These are phyloP conservation scores for Marmota flaviventris DNA, from an alignment of 2,113 vertebrate genomes.

Conservation along the genomic window DNA sequence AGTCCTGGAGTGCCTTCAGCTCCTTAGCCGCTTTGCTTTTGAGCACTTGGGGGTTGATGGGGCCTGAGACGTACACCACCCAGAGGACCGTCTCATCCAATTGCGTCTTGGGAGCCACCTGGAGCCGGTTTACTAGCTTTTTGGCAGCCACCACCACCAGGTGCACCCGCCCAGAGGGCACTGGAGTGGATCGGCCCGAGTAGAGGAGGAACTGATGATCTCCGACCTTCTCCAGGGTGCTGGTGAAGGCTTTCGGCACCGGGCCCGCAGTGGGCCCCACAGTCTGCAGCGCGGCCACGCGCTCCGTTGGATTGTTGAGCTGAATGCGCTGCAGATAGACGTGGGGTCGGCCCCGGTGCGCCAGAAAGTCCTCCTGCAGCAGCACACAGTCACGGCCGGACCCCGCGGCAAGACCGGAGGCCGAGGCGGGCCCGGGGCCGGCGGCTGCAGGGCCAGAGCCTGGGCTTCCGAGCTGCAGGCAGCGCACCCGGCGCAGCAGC, in stretches of 20 bases:
- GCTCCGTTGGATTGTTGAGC: slow-evolving; percentile 93
- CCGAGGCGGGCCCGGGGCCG: slow-evolving; percentile 77
- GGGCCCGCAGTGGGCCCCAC: slow-evolving; percentile 78
- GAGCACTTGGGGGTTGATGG: slow-evolving; percentile 82
- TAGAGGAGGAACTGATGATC: slow-evolving; percentile 93
- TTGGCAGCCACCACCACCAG: slow-evolving; percentile 94
- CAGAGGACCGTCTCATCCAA: slow-evolving; percentile 93
- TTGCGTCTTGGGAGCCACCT: slow-evolving; percentile 92
- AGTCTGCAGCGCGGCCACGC: slow-evolving; percentile 88
- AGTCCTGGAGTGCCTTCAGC: slow-evolving; percentile 91
- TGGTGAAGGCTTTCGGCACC: slow-evolving; percentile 86
- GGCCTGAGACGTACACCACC: slow-evolving; percentile 91
- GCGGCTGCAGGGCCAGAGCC: slow-evolving; percentile 86
- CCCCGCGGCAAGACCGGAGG: slow-evolving; percentile 77
- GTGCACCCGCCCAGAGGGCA: slow-evolving; percentile 88
- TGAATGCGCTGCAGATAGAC: slow-evolving; percentile 94
- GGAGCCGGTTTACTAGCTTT: slow-evolving; percentile 90
- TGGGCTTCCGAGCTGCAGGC: slow-evolving; percentile 85
- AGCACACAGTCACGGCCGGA: slow-evolving; percentile 91
- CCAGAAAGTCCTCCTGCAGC: slow-evolving; percentile 94
- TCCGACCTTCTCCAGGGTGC: slow-evolving; percentile 91
- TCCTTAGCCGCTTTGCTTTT: slow-evolving; percentile 86
- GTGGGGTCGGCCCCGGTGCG: slow-evolving; percentile 94
- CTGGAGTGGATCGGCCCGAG: slow-evolving; percentile 89
- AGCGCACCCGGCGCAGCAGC: slow-evolving; percentile 91